Conservation (phyloP, 2,888 invertebrate species). For the Thalpophila matura region DNA sequence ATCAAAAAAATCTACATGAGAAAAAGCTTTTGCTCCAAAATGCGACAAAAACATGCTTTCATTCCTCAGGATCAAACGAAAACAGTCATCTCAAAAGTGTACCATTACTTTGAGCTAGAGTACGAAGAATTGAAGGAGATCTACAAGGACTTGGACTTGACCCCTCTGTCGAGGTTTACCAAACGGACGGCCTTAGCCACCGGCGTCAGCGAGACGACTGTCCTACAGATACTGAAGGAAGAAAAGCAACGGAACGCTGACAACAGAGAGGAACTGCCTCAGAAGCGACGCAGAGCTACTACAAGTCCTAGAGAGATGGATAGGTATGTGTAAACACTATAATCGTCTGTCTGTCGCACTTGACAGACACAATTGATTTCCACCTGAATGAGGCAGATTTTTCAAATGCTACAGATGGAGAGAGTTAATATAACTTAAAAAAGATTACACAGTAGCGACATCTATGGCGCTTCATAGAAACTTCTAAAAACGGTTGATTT, state of each 20-base stretch:
- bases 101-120: slow-evolving; percentile 34
- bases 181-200: slow-evolving; percentile 22
- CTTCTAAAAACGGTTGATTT: too few relatives aligned
- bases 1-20: too few relatives aligned
- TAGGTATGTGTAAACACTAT: slow-evolving; percentile 19
- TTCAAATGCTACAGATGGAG: too few relatives aligned
- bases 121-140: slow-evolving; percentile 23
- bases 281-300: not conserved
- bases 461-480: too few relatives aligned
- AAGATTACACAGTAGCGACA: too few relatives aligned
- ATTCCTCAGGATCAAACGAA: slow-evolving; percentile 16
- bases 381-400: too few relatives aligned
- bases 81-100: slow-evolving; percentile 16
- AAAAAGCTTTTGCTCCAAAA: too few relatives aligned
- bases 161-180: slow-evolving; percentile 11
- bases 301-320: not conserved
- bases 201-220: slow-evolving; percentile 12
- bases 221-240: slow-evolving; percentile 16
- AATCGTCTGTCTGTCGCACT: too few relatives aligned
- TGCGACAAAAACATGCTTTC: too few relatives aligned
- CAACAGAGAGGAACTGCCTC: too few relatives aligned
- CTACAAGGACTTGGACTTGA: slow-evolving; percentile 1
- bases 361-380: too few relatives aligned
- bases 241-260: slow-evolving; percentile 4
- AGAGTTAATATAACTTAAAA: too few relatives aligned